Base-by-base conservation (phyloP, 2,113 vertebrate species). In the Acanthochromis polyacanthus region DNA sequence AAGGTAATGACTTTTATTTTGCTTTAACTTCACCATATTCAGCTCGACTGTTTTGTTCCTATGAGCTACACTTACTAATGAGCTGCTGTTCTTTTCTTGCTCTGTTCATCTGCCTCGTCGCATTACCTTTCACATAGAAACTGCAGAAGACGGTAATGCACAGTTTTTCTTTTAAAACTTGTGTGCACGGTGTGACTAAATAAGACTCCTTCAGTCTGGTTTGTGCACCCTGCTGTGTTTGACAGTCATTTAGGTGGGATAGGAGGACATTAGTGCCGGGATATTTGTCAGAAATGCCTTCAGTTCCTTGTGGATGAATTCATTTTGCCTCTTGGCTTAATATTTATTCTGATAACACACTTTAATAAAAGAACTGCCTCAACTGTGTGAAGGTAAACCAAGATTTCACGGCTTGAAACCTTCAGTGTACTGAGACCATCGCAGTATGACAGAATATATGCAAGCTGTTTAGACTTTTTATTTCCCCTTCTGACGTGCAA, bases 111-210 rank as follows among this genome's bases (percentile, higher is more conserved):
- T 17, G 25, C 22, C 64, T 74, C 20, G 60, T 58, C n/a, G 1
- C 11, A 53, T 57, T 40, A 0, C 20, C 10, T n/a, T n/a, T 46
- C 10, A 10, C 51, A 71, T 63, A 90, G 78, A 77, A 17, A 51
- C 75, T 71, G 53, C 56, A 84, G 78, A 78, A 32, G 79, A 84
- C 70, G 78, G 75, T 86, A 76, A 61, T 3, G 8, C 28, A 30
- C 8, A 4, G 2, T 51, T 4, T 19, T 4, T 28, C 38, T 51
- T 46, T 48, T 74, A 3, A 70, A 45, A 30, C 60, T 15, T 55
- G 2, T 46, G 52, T 38, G 58, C 60, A 32, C 9, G 20, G 30
- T 71, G 60, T 66, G 61, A 62, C 30, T 66, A 14, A 71, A 76
- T 55, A 46, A 38, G 36, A 43, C 38, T 23, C 5, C 1, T 38